Evolutionary conservation across 1,140 invertebrate genomes (phyloP), one percentile per base, ranked within the genome.

Genomic region (Drusus annulatus): DNA sequence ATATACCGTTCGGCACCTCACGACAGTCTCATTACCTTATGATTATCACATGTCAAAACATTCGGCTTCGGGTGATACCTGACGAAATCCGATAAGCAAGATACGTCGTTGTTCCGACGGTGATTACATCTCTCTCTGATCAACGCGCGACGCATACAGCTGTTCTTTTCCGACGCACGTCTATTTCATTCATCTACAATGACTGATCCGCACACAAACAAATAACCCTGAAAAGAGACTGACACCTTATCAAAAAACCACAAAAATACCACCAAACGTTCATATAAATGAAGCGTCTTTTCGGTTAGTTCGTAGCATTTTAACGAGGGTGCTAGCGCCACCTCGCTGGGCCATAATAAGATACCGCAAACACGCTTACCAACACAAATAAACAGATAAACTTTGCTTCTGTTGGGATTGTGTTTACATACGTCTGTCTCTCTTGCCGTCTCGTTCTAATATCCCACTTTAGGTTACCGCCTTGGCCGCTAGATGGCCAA

Each of bases 31-130:
- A 90, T 90, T 90, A 90, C 89, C 88, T 88, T 86, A 86, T 88
- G 88, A 90, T 90, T 89, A 90, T 90, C 89, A 88, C 88, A 88
- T 90, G 89, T 90, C 89, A 90, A 90, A 90, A 90, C 89, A 90
- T 90, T 56, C 76, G 60, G 76, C 19, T 65, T 17, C 60, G 45
- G 63, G 58, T 78, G 76, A 78, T 78, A 78, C 76, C 76, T 78
- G 76, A 88, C 89, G 88, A 89, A 90, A 90, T 90, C 88, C 89
- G 88, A 89, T 90, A 89, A 90, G 89, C 87, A 88, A 88, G 87
- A 86, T 88, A 88, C 86, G 86, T 45, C 36, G 36, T 45, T 45
- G 36, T 87, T 87, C 86, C 85, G 87, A 87, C 80, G 84, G 36
- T 68, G 54, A 51, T 36, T 77, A 28, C 19, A 17, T 63, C 75